A percentile compares a stretch with the other conserved stretches of the same genome.
phyloP scores from a whole-genome alignment of 2,113 vertebrate species.

The Amphilophus citrinellus region DNA sequence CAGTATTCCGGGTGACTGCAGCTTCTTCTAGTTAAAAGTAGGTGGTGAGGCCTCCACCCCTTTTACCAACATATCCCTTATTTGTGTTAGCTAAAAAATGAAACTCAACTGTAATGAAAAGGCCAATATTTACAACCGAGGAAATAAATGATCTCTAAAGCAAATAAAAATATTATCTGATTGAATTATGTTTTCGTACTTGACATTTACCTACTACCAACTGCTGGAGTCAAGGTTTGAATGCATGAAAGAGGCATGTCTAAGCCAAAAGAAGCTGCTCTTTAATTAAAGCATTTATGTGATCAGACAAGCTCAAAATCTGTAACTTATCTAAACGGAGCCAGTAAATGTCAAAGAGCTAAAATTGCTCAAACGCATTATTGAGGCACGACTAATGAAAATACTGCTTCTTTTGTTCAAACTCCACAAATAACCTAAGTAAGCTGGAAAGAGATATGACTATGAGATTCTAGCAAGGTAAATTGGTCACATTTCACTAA shows the following conservation, averaged over 20 bases:
- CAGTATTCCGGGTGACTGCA: too few species aligned
- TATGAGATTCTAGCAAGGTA: background rate
- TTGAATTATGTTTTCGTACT: background rate
- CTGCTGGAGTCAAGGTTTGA: background rate
- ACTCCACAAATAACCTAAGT: background rate
- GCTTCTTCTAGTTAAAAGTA: background rate
- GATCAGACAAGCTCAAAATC: background rate
- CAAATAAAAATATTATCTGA: background rate
- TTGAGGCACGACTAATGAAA: background rate
- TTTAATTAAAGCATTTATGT: background rate
- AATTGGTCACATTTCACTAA: background rate
- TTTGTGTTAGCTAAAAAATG: background rate
- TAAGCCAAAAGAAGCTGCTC: background rate
- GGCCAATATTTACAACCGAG: background rate
- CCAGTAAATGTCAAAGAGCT: conserved; percentile 9
- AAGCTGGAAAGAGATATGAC: background rate
- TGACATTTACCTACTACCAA: background rate
- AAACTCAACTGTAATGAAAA: background rate
- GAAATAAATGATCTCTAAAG: background rate
- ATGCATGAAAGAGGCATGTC: background rate
- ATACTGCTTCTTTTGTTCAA: background rate
- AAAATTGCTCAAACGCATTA: background rate
- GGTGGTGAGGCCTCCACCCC: background rate
- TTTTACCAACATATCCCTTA: background rate
- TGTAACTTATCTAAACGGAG: background rate